A percentile compares a stretch with the other conserved stretches of the same genome.
Evolutionary conservation across 2,888 invertebrate species (phyloP).

Genomic region (Magallana nippona): DNA sequence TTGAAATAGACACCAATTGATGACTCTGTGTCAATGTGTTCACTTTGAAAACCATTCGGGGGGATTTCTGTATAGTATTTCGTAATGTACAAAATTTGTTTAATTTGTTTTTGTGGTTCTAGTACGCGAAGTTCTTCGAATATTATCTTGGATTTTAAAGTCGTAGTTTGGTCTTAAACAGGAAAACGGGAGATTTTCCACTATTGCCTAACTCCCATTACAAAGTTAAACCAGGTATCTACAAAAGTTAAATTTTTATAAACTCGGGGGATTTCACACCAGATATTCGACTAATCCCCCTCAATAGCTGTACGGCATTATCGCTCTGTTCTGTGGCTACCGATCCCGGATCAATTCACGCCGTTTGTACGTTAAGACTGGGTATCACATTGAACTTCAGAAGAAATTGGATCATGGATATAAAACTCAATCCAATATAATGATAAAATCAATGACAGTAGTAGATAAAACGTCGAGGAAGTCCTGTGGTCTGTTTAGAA

Average conservation of each 20-base stretch:
- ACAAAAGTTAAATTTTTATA: not conserved
- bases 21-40: no score
- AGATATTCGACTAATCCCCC: not conserved
- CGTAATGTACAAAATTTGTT: no score
- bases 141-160: no score
- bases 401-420: slow-evolving; percentile 21
- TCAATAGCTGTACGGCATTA: not conserved
- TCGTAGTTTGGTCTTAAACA: no score
- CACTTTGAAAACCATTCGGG: no score
- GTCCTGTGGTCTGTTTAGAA: slow-evolving; percentile 21
- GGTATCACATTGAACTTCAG: slow-evolving; percentile 5
- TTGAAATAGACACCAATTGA: no score
- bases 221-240: no score
- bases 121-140: no score
- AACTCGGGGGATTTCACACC: not conserved
- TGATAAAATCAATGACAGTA: slow-evolving; percentile 29
- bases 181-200: no score
- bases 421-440: slow-evolving; percentile 14
- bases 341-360: not conserved
- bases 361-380: not conserved
- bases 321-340: not conserved
- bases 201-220: no score
- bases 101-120: no score
- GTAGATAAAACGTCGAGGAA: slow-evolving; percentile 24
- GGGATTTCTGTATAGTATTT: no score